Conservation (phyloP, 2,888 invertebrate species). For the Eremobia ochroleuca region DNA sequence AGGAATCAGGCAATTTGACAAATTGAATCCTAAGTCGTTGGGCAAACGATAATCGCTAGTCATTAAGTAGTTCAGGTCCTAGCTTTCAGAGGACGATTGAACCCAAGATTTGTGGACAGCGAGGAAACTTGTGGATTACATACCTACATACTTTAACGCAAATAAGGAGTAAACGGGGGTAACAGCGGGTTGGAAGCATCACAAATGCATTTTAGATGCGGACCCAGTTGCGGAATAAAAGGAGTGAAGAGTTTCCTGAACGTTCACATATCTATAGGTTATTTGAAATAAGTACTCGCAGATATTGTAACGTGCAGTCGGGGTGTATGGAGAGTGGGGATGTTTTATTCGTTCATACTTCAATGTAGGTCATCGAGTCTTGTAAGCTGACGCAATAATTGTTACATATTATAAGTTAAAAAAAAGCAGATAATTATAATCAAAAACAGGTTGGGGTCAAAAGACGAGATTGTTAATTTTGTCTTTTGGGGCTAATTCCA, state of each 20-base stretch:
- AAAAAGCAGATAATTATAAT: conserved; percentile 14
- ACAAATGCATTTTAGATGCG: conserved; percentile 78
- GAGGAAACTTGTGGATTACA: conserved; percentile 52
- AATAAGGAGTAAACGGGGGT: conserved; percentile 64
- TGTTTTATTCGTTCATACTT: conserved; percentile 20
- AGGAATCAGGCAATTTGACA: conserved; percentile 34
- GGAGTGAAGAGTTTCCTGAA: conserved; percentile 61
- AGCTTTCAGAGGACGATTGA: conserved; percentile 53
- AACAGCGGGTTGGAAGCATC: conserved; percentile 70
- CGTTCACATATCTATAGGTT: conserved; percentile 48
- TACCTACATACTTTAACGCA: conserved; percentile 57
- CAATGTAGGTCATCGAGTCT: conserved; percentile 40
- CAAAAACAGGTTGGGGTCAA: conserved; percentile 12
- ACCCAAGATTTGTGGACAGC: conserved; percentile 60
- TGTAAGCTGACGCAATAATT: conserved; percentile 48
- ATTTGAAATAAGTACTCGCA: conserved; percentile 43
- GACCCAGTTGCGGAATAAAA: conserved; percentile 71
- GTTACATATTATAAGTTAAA: neutral
- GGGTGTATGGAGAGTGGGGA: conserved; percentile 13
- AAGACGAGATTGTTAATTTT: neutral
- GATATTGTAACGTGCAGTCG: conserved; percentile 41
- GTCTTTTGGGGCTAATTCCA: neutral
- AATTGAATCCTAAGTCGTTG: conserved; percentile 52
- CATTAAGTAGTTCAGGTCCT: conserved; percentile 43
- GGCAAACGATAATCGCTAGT: conserved; percentile 55